These are phyloP conservation scores for Caloenas nicobarica DNA, from an alignment of 2,113 vertebrate genomes.

Conservation along the genomic window DNA sequence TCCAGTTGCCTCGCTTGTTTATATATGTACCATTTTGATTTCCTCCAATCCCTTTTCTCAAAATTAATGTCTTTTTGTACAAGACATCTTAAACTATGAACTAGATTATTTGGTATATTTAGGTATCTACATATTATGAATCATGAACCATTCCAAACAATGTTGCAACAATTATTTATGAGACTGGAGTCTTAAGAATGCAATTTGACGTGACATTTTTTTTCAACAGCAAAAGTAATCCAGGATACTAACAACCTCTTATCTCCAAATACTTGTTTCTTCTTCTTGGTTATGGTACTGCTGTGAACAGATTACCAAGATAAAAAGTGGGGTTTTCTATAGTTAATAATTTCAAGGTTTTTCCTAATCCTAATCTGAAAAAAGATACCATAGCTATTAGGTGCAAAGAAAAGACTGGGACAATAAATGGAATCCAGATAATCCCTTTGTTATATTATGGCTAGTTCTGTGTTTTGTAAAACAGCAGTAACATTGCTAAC, in stretches of 20 bases:
- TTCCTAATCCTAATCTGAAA: neutral
- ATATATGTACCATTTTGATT: neutral
- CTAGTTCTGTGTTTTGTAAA: neutral
- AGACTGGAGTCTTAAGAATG: neutral
- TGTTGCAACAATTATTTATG: neutral
- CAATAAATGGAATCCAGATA: neutral
- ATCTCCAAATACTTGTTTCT: neutral
- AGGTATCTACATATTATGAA: neutral
- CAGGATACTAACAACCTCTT: neutral
- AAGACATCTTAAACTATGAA: neutral
- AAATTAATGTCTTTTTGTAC: neutral
- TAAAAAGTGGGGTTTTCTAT: neutral
- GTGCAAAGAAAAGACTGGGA: neutral
- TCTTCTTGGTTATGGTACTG: neutral
- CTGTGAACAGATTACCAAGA: neutral
- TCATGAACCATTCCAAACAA: neutral
- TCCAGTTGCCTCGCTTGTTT: neutral
- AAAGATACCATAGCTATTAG: neutral
- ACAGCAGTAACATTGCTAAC: neutral
- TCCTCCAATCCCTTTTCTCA: neutral
- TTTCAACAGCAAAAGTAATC: neutral
- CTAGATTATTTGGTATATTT: neutral
- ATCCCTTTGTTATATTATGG: neutral
- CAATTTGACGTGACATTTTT: neutral
- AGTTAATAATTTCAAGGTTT: neutral